Evolutionary conservation across 2,888 invertebrate genomes (phyloP), one percentile per base, ranked within the genome.

Genomic region (Pherbina coryleti): DNA sequence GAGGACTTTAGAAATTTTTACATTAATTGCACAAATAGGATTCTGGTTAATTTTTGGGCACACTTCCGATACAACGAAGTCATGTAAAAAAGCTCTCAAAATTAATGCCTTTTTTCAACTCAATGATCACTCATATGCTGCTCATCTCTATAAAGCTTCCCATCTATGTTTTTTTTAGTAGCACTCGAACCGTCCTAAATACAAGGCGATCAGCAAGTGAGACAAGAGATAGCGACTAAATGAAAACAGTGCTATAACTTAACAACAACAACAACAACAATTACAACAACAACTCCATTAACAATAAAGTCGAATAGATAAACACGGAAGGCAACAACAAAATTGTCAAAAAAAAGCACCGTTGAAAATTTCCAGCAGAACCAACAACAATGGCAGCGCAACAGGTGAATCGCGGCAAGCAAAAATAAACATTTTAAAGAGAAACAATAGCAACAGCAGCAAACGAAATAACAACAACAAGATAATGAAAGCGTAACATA

Each of bases 161-260:
- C 62, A 9, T 7, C 44, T 19, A n/a, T n/a, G 28, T 72, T 76
- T 75, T 79, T 76, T 53, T 49, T 74, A 76, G 76, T 76, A 73
- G 51, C 80, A 73, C 75, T 80, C 64, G 72, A 78, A 31, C 69
- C 57, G 80, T 74, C 73, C 69, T 77, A 79, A 76, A 51, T 79
- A 79, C 19, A 74, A 77, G 80, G 80, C 60, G 22, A 66, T n/a
- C 79, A 80, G 80, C 55, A 55, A 25, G 4, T n/a, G 17, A 31
- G 2, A 55, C 53, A 62, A 76, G 64, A 37, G 70, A 53, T 49
- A 66, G 64, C 25, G 73, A 75, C 73, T 80, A 80, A 80, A 78
- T 60, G 67, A 72, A 78, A 80, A 78, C 51, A 70, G 62, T 49
- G n/a, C 49, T 19, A 67, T n/a, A 34, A 19, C 22, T 55, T 55